Evolutionary conservation across 2,113 vertebrate species (phyloP).

Genomic region (Aldabrachelys gigantea): DNA sequence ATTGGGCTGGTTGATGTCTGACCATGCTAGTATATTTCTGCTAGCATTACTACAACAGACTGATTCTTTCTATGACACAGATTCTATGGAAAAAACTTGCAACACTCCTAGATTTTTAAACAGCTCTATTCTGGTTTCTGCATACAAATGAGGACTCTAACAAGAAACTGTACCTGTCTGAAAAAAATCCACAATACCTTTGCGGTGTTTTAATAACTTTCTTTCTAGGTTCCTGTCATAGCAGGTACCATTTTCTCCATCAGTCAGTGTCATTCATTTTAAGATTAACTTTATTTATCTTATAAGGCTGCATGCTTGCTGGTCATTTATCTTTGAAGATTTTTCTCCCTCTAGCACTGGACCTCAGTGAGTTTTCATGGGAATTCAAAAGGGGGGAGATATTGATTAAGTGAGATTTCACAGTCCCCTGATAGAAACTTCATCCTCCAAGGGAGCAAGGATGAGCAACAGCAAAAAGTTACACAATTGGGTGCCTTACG

Average conservation of each 20-base stretch:
- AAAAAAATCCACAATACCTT: not conserved
- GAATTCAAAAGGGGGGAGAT: not conserved
- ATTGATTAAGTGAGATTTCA: not conserved
- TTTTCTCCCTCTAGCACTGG: not conserved
- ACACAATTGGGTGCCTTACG: not conserved
- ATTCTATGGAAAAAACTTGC: not conserved
- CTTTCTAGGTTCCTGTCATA: not conserved
- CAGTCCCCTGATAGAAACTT: not conserved
- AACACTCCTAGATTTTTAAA: constrained; percentile 10
- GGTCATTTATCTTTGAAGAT: constrained; percentile 19
- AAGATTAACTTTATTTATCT: constrained; percentile 28
- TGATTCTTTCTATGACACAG: not conserved
- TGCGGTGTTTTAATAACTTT: not conserved
- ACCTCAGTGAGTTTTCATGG: constrained; percentile 22
- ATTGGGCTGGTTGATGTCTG: not conserved
- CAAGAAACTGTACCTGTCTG: not conserved
- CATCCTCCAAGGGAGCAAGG: not conserved
- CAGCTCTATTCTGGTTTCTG: not conserved
- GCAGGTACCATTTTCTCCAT: constrained; percentile 14
- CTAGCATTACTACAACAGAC: not conserved
- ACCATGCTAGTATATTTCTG: not conserved
- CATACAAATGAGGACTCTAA: constrained; percentile 6
- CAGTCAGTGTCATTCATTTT: constrained; percentile 16
- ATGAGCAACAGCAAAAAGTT: not conserved
- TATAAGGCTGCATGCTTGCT: constrained; percentile 13